Conservation (phyloP, 2,797 vertebrate species). For the Odontamblyopus lacepedii region DNA sequence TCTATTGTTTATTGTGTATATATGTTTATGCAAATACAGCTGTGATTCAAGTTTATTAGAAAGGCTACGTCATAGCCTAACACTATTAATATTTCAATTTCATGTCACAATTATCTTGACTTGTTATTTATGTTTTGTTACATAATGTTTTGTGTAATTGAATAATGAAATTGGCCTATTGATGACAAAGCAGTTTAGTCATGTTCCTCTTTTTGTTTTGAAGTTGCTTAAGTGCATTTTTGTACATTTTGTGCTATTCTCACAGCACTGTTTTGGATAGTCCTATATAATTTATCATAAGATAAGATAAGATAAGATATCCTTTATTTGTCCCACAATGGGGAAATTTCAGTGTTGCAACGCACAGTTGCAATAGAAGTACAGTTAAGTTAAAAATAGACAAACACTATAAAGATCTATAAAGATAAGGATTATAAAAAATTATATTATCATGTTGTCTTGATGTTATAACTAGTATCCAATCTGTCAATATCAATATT, state of each 20-base stretch:
- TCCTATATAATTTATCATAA: no score
- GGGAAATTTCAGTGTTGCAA: no score
- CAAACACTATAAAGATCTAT: no score
- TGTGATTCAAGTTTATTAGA: background rate
- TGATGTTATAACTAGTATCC: background rate
- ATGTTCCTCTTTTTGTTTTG: constrained; percentile 2
- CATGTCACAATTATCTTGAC: background rate
- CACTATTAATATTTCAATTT: background rate
- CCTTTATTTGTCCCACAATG: no score
- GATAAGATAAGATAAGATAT: no score
- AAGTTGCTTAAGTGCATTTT: background rate
- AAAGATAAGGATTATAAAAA: no score
- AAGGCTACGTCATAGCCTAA: background rate
- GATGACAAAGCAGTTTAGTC: background rate
- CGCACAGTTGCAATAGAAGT: no score
- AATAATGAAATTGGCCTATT: background rate
- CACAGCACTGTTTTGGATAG: background rate
- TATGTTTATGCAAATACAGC: background rate
- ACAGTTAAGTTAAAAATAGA: no score
- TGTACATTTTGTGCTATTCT: background rate
- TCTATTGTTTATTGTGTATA: background rate
- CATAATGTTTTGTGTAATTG: background rate
- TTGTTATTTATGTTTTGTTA: constrained; percentile 1
- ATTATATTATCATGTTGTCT: background rate
- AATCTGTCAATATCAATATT: no score